Evolutionary conservation across 2,797 vertebrate genomes (phyloP), one percentile per base, ranked within the genome.

Genomic region (Pipistrellus pygmaeus): DNA sequence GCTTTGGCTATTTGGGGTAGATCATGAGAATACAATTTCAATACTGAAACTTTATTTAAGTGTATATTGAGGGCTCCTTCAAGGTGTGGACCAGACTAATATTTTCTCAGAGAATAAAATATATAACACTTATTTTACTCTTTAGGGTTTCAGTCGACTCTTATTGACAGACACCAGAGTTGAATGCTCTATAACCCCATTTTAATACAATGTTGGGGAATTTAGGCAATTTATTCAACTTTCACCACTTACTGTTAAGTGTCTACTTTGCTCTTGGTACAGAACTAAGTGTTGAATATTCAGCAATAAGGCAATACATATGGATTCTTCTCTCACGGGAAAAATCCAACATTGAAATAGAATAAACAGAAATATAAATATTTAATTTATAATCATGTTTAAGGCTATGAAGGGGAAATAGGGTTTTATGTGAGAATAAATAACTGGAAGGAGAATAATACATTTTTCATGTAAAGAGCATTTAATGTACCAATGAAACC

Each of bases 301-400:
- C 10, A 78, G 14, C n/a, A 75, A 51, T 57, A 78, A 78, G 27
- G n/a, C 89, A 80, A 72, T 55, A 84, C 11, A 32, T 55, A n/a
- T 32, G 30, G 20, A 32, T 5, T 6, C 15, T 85, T 57, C 23
- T 92, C 5, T 60, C 8, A 8, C 30, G 51, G 44, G 35, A 90
- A 91, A 94, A 92, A 62, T 9, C 13, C 15, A 77, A 30, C 27
- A 64, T 71, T 84, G 76, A 91, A 85, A 27, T 15, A 25, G 91
- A 77, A 71, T 83, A 85, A 71, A 77, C 32, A 73, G 38, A 62
- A 87, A 84, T 78, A 48, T 38, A 76, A 88, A 84, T 66, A 85
- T 72, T 69, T 95, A 94, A 90, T 68, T 93, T 88, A 80, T 11
- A 84, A 57, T 76, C 62, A 0, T 77, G 10, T 68, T 93, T 90